Percentiles rank a stretch among this genome's conserved stretches.
Conservation (phyloP, 2,113 vertebrate genomes). For the Notarius quadriscutis region DNA sequence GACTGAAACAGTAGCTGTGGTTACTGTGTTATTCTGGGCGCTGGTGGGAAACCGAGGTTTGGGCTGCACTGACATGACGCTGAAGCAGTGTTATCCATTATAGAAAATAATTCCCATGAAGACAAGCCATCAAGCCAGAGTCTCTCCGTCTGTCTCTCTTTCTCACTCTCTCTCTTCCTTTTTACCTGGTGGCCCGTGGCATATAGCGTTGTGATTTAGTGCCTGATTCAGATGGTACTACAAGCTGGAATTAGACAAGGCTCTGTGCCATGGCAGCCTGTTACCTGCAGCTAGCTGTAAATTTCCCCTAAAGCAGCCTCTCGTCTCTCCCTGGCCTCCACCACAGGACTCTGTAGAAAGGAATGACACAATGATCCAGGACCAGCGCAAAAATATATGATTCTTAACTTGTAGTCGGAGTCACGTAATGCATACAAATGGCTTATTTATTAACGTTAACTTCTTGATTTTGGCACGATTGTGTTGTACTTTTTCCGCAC, state of each 20-base stretch:
- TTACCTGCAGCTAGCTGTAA: constrained; percentile 51
- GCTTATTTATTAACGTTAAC: background rate
- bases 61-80: constrained; percentile 17
- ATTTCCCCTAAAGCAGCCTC: constrained; percentile 59
- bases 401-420: background rate
- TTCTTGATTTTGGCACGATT: too few species aligned
- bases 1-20: constrained; percentile 23
- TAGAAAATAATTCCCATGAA: constrained; percentile 47
- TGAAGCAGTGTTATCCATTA: constrained; percentile 46
- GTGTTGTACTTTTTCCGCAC: background rate
- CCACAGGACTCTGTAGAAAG: background rate
- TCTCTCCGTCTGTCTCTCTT: background rate
- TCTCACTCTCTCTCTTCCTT: constrained; percentile 10
- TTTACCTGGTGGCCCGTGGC: constrained; percentile 8
- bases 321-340: background rate
- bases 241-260: constrained; percentile 55
- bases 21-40: constrained; percentile 19
- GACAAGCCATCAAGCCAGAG: constrained; percentile 28
- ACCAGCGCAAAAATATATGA: background rate
- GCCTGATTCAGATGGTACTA: constrained; percentile 44
- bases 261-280: constrained; percentile 46
- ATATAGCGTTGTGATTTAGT: constrained; percentile 61
- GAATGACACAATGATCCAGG: background rate
- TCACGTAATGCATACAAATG: background rate
- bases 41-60: constrained; percentile 24